Conservation (phyloP, 2,888 invertebrate species). For the Pilophorus perplexus region DNA sequence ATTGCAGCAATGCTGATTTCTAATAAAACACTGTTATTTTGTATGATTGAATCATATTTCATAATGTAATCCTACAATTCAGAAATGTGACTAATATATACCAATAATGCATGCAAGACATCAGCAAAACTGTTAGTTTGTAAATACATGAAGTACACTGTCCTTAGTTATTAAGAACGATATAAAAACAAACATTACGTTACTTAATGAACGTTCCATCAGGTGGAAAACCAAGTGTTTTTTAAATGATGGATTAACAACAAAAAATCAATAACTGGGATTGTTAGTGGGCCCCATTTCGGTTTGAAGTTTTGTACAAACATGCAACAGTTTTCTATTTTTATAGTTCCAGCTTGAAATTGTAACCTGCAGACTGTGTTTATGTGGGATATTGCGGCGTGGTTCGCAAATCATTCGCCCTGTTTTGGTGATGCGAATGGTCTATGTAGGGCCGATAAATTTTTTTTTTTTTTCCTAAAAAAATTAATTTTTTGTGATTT, state of each 20-base stretch:
- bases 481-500: constrained; percentile 69
- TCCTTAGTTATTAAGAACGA: constrained; percentile 49
- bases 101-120: constrained; percentile 49
- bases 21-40: constrained; percentile 44
- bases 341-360: constrained; percentile 14
- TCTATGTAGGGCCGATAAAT: constrained; percentile 83
- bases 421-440: constrained; percentile 68
- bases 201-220: constrained; percentile 43
- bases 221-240: constrained; percentile 46
- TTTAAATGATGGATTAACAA: constrained; percentile 47
- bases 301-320: constrained; percentile 30
- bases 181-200: constrained; percentile 47
- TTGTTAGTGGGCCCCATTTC: constrained; percentile 48
- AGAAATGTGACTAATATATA: constrained; percentile 50
- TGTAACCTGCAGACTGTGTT: constrained; percentile 19
- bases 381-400: constrained; percentile 43
- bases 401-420: constrained; percentile 44
- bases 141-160: constrained; percentile 49
- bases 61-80: constrained; percentile 49
- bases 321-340: constrained; percentile 20
- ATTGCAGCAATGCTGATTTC: constrained; percentile 43
- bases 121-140: constrained; percentile 49
- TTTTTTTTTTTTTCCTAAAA: constrained; percentile 71
- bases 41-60: constrained; percentile 49
- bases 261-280: constrained; percentile 48